Percentiles rank a stretch among this genome's conserved stretches.
Conservation (phyloP, 2,797 vertebrate genomes). For the Amniataba percoides region DNA sequence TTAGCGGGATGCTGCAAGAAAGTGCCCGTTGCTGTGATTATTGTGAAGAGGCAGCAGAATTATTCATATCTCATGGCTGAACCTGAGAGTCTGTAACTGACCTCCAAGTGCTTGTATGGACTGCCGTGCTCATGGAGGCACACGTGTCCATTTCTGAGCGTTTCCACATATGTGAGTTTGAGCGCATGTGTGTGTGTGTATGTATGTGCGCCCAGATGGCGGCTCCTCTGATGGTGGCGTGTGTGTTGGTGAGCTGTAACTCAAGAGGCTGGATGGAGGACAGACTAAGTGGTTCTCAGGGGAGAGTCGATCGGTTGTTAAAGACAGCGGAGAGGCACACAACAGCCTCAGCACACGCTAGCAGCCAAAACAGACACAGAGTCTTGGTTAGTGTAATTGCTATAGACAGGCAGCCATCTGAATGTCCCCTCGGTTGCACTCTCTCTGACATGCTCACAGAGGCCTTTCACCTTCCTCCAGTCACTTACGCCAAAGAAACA, state of each 20-base stretch:
- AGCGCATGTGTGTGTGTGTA: conserved; percentile 20
- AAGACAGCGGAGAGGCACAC: conserved; percentile 79
- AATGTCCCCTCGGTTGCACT: conserved; percentile 36
- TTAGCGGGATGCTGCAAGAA: conserved; percentile 29
- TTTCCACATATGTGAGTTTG: conserved; percentile 21
- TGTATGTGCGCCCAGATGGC: conserved; percentile 57
- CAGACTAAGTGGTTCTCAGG: conserved; percentile 82
- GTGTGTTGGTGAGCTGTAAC: conserved; percentile 77
- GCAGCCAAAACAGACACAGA: conserved; percentile 71
- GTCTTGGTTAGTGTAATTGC: conserved; percentile 68
- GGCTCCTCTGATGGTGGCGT: conserved; percentile 54
- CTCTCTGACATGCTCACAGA: conserved; percentile 26
- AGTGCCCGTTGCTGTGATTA: conserved; percentile 39
- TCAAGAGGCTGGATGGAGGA: conserved; percentile 79
- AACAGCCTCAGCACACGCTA: conserved; percentile 60
- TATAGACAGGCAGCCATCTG: conserved; percentile 66
- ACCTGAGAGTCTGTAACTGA: conserved; percentile 14
- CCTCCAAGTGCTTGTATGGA: neutral
- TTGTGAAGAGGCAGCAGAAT: conserved; percentile 16
- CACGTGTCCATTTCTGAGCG: conserved; percentile 10
- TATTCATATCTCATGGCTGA: conserved; percentile 17
- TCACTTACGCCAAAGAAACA: conserved; percentile 18
- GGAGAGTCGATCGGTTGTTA: conserved; percentile 79
- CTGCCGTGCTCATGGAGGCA: conserved; percentile 3
- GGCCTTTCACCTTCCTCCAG: conserved; percentile 40